These are phyloP conservation scores for Ditula angustiorana DNA, from an alignment of 2,888 invertebrate species.

Conservation along the genomic window DNA sequence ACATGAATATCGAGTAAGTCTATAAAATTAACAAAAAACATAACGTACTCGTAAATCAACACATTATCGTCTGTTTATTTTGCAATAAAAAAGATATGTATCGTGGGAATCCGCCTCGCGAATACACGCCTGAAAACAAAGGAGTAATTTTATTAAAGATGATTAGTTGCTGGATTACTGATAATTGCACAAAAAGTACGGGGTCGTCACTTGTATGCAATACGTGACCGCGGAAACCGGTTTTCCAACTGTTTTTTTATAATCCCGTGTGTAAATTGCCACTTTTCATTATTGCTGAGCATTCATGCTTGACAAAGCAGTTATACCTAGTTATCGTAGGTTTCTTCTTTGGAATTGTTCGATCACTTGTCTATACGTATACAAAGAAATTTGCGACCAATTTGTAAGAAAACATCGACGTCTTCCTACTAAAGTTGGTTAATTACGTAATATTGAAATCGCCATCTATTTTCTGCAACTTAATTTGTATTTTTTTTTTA, in stretches of 20 bases:
- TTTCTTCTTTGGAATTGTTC: background rate
- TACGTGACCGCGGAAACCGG: slow-evolving; percentile 22
- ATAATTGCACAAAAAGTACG: slow-evolving; percentile 30
- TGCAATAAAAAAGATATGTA: slow-evolving; percentile 25
- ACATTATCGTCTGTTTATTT: background rate
- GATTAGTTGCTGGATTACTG: slow-evolving; percentile 34
- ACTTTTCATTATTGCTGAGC: background rate
- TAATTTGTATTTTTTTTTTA: too few species aligned
- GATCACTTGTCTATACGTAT: too few species aligned
- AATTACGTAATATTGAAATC: too few species aligned
- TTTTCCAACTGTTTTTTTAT: slow-evolving; percentile 20
- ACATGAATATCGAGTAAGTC: too few species aligned
- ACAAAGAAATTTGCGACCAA: too few species aligned
- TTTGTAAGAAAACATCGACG: too few species aligned
- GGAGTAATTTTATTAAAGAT: slow-evolving; percentile 26
- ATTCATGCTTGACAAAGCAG: slow-evolving; percentile 1
- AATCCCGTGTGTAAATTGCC: slow-evolving; percentile 4
- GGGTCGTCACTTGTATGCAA: slow-evolving; percentile 20
- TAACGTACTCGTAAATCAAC: background rate
- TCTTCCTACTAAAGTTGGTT: too few species aligned
- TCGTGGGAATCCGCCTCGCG: slow-evolving; percentile 26
- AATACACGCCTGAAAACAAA: slow-evolving; percentile 20
- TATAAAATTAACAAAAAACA: background rate
- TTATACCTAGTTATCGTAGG: background rate
- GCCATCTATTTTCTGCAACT: too few species aligned